Conservation (phyloP, 2,797 vertebrate species). For the Halcyon badia region DNA sequence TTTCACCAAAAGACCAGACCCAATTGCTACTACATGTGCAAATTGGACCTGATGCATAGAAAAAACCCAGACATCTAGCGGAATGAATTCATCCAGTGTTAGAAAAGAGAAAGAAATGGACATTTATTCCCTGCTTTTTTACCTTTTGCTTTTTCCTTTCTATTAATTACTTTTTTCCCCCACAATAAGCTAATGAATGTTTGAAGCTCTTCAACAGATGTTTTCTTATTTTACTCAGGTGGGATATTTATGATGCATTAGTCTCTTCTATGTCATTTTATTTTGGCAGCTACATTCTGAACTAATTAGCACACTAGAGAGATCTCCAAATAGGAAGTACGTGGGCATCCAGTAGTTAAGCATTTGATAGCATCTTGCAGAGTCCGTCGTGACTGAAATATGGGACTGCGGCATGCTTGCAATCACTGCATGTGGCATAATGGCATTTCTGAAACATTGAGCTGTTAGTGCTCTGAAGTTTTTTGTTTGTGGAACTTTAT, state of each 20-base stretch:
- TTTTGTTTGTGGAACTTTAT: constrained; percentile 45
- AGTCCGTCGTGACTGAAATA: background rate
- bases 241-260: constrained; percentile 31
- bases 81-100: accelerated
- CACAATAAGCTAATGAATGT: background rate
- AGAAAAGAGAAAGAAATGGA: background rate
- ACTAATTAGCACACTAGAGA: constrained; percentile 56
- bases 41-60: background rate
- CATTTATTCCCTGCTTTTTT: background rate
- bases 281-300: constrained; percentile 33
- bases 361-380: constrained; percentile 11
- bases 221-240: constrained; percentile 43
- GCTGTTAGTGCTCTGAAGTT: constrained; percentile 54
- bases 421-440: constrained; percentile 70
- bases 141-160: background rate
- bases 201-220: constrained; percentile 34
- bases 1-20: background rate
- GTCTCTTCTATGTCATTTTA: constrained; percentile 13
- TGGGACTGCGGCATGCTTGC: constrained; percentile 38
- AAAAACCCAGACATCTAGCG: background rate
- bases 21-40: accelerated
- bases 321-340: background rate
- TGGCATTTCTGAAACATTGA: constrained; percentile 63
- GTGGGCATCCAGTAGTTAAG: constrained; percentile 59
- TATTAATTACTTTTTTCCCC: background rate